Evolutionary conservation across 2,888 invertebrate genomes (phyloP).

Genomic region (Tupiocoris notatus): DNA sequence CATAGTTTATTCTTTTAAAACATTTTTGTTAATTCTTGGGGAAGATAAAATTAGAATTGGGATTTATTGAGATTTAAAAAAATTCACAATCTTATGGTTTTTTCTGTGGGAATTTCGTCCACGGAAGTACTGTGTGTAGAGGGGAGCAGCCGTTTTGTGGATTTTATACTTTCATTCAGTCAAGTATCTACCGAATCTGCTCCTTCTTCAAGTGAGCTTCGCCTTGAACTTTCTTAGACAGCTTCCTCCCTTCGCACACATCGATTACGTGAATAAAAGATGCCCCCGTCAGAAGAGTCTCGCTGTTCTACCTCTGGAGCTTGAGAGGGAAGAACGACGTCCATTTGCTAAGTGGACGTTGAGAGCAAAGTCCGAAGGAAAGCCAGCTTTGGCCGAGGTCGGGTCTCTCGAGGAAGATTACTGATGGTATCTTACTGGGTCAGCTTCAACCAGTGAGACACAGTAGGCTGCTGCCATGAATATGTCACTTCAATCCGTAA

Average conservation of each 20-base stretch:
- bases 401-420: constrained; percentile 37
- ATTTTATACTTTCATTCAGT: too few species aligned
- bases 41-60: too few species aligned
- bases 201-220: too few species aligned
- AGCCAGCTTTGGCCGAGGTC: too few species aligned
- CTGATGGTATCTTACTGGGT: constrained; percentile 39
- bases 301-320: not conserved
- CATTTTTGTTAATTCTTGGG: too few species aligned
- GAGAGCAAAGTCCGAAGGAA: constrained; percentile 18
- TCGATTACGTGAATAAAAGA: constrained; percentile 37
- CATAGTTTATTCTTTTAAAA: too few species aligned
- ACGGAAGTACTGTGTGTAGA: too few species aligned
- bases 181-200: too few species aligned
- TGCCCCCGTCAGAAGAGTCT: not conserved
- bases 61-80: too few species aligned
- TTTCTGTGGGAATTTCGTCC: too few species aligned
- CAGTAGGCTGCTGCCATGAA: constrained; percentile 15
- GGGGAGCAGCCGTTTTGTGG: too few species aligned
- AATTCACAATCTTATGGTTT: too few species aligned
- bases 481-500: constrained; percentile 38
- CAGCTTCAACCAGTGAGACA: not conserved
- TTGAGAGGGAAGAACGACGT: not conserved
- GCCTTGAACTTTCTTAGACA: constrained; percentile 32
- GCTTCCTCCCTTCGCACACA: not conserved
- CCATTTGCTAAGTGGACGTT: constrained; percentile 34